Base-by-base conservation (phyloP, 2,113 vertebrate species). In the Corydoras sp. region DNA sequence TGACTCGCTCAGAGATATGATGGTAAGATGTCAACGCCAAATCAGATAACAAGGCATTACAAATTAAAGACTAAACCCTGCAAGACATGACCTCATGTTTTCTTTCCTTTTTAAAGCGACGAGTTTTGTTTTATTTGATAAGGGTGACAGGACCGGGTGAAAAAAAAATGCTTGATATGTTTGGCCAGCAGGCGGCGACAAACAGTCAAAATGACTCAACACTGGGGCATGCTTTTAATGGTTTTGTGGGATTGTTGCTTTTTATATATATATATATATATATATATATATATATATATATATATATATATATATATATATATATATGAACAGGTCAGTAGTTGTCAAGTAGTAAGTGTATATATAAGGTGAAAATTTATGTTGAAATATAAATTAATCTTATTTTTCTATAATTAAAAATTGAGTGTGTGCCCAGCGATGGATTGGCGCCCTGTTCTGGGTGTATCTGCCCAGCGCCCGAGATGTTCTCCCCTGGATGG, bases 21-120 rank as follows among this genome's bases (percentile, higher is more conserved):
- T 51, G 54, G 3, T 13, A 49, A 10, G 30, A 30, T 53, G 48
- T 58, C 31, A 15, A 43, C 5, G 9, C 30, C 32, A 56, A 58
- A 72, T 65, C 70, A 72, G 54, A 58, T 65, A 59, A 30, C 43
- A n/a, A 59, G 51, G 35, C 54, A 24, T n/a, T 55, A 65, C 51
- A 35, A 65, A 29, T 73, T 58, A 72, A 30, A 65, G 53, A 35
- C n/a, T 58, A 31, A 50, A 72, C 2, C 7, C 62, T 32, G 55
- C 31, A 43, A 5, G 54, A 32, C 43, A 50, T 66, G 13, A 73
- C 43, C 58, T 66, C 62, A 56, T 56, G 35, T 13, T 58, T 11
- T 13, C 13, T 50, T 30, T 58, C 32, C 7, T 43, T 43, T 43
- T 8, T 24, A 24, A 24, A 24, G 18, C 18, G 18, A 24, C 15